Percentiles rank a stretch among this genome's conserved stretches.
Conservation (phyloP, 2,888 invertebrate species). For the Dinocampus coccinellae region DNA sequence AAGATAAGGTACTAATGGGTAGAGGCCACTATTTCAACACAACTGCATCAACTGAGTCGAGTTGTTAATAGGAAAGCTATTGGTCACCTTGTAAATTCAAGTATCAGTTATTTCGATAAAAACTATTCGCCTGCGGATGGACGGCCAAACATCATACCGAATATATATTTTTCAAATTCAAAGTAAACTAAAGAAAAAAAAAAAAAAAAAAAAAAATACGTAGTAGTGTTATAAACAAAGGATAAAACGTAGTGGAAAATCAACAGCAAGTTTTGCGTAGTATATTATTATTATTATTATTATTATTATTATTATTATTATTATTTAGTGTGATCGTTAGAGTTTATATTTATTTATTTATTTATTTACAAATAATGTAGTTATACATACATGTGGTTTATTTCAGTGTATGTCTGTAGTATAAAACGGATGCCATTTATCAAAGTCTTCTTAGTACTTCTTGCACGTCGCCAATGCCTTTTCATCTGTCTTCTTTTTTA, state of each 20-base stretch:
- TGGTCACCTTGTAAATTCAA: slow-evolving; percentile 44
- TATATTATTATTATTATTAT: too few relatives aligned
- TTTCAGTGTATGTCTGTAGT: slow-evolving; percentile 1
- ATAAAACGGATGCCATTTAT: slow-evolving; percentile 1
- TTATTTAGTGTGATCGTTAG: too few relatives aligned
- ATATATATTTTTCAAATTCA: too few relatives aligned
- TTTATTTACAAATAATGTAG: slow-evolving; percentile 26
- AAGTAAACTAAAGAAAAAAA: too few relatives aligned
- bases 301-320: too few relatives aligned
- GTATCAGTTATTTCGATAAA: too few relatives aligned
- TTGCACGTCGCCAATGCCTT: slow-evolving; percentile 29
- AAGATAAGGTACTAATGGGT: slow-evolving; percentile 62
- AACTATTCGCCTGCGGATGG: too few relatives aligned
- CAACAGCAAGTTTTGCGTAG: too few relatives aligned
- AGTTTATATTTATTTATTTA: neutral
- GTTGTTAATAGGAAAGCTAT: slow-evolving; percentile 50
- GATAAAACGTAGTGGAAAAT: too few relatives aligned
- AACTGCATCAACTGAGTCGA: slow-evolving; percentile 45
- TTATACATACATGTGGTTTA: neutral
- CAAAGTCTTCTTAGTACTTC: slow-evolving; percentile 17
- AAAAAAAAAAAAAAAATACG: too few relatives aligned
- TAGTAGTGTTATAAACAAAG: too few relatives aligned
- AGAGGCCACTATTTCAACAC: slow-evolving; percentile 57
- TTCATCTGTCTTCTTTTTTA: slow-evolving; percentile 25
- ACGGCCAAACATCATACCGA: too few relatives aligned